Evolutionary conservation across 1,140 invertebrate species (phyloP), one percentile per base, ranked within the genome.

Genomic region (Micrasema minimum): DNA sequence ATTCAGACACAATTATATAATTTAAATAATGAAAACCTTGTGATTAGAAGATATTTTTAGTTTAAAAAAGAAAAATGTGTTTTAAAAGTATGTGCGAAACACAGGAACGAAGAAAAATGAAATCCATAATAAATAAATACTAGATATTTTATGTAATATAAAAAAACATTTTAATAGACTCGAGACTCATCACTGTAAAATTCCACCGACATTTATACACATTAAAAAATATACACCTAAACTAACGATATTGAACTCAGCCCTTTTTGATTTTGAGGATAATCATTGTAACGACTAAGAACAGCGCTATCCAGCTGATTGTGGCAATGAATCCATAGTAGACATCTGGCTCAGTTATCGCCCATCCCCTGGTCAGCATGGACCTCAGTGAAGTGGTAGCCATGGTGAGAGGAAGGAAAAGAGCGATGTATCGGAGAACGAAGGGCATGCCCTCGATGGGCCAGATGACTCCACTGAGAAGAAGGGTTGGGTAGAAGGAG

Each of bases 401-500:
- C 78, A 96, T 87, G 0, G 96, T 99, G 50, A 97, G 84, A 0
- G 96, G 96, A 41, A 98, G 86, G 75, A 91, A 89, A 50, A 92
- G 89, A 2, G 94, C 92, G 31, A 98, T 88, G 77, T 93, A 92
- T 73, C 91, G 87, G 7, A 98, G 83, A 51, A 92, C 87, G 48
- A 87, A 87, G 1, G 96, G 96, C 93, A 98, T 98, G 77, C 92
- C 91, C 83, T 93, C 88, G 79, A 93, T 91, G 62, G 92, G 92
- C 92, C 92, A 94, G 74, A 94, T 93, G n/a, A 94, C 95, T 37
- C 96, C 92, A 77, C 93, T 95, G 4, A 97, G 87, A 72, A 97
- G 85, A 18, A 98, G 86, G 41, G 94, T 96, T 2, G 96, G 96
- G 82, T 98, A 97, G 83, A 98, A 97, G 71, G 94, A 96, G 50